These are phyloP conservation scores for Cephus runcator DNA, from an alignment of 2,888 invertebrate species.

Conservation along the genomic window DNA sequence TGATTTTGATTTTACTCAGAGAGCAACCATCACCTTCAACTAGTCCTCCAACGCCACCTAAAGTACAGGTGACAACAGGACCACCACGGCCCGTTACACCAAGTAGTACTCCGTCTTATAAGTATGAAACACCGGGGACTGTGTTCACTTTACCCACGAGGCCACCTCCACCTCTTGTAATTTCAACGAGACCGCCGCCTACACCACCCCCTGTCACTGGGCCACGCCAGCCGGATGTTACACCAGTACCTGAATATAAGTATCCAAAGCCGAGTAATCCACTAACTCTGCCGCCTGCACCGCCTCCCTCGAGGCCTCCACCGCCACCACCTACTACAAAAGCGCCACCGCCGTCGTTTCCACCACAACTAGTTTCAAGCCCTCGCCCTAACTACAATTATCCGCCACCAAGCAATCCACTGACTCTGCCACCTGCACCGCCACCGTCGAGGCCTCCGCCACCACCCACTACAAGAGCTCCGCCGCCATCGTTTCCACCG, in stretches of 20 bases:
- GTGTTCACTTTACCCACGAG: constrained; percentile 35
- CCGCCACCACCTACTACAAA: constrained; percentile 17
- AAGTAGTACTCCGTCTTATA: constrained; percentile 36
- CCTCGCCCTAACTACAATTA: constrained; percentile 11
- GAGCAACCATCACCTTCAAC: constrained; percentile 13
- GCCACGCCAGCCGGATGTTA: not conserved
- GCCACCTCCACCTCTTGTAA: constrained; percentile 25
- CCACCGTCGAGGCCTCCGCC: constrained; percentile 65
- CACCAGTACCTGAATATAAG: constrained; percentile 2
- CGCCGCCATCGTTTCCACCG: constrained; percentile 31
- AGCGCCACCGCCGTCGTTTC: constrained; percentile 8
- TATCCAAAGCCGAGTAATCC: constrained; percentile 24
- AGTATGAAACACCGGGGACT: constrained; percentile 39
- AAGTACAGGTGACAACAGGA: not conserved
- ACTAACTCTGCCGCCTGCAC: constrained; percentile 8
- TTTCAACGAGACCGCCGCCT: constrained; percentile 23
- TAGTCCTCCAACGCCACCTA: not conserved
- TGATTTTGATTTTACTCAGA: not conserved
- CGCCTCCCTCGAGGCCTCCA: not conserved
- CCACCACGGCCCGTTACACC: constrained; percentile 13
- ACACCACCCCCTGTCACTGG: constrained; percentile 4
- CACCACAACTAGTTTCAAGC: constrained; percentile 10
- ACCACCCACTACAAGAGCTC: constrained; percentile 20
- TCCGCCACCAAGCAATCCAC: constrained; percentile 23
- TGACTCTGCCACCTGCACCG: constrained; percentile 37